phyloP scores from a whole-genome alignment of 2,797 vertebrate genomes.

The Myotis daubentonii region DNA sequence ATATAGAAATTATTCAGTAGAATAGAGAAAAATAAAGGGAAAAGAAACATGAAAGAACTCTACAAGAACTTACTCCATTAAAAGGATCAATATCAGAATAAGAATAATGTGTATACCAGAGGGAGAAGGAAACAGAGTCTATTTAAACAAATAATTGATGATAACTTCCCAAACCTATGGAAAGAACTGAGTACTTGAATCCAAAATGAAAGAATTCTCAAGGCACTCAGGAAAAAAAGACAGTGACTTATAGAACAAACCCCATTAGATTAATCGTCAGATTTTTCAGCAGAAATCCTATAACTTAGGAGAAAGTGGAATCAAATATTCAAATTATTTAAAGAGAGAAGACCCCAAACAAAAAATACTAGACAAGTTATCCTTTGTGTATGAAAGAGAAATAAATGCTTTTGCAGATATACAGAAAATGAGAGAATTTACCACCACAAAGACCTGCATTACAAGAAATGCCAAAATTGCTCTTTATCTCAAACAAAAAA shows the following conservation, averaged over 20 bases:
- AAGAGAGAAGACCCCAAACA: neutral
- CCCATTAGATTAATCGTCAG: neutral
- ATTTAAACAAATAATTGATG: neutral
- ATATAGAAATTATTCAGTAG: neutral
- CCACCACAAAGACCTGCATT: neutral
- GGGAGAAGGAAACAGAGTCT: neutral
- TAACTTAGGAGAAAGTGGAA: neutral
- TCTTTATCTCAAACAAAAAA: neutral
- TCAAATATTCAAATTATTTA: neutral
- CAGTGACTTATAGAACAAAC: neutral
- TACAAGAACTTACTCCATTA: neutral
- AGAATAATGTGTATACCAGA: neutral
- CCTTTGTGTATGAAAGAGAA: neutral
- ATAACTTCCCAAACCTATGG: neutral
- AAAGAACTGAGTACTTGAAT: neutral
- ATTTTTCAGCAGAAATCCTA: neutral
- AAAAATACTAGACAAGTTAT: neutral
- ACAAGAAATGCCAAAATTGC: neutral
- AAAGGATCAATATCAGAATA: neutral
- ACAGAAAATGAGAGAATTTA: neutral
- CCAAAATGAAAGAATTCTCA: neutral
- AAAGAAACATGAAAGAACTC: neutral
- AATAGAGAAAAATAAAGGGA: neutral
- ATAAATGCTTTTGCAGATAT: too few relatives aligned
- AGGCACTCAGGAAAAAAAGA: neutral